These are phyloP conservation scores for Pseudococcus viburni DNA, from an alignment of 2,888 invertebrate species.

Conservation along the genomic window DNA sequence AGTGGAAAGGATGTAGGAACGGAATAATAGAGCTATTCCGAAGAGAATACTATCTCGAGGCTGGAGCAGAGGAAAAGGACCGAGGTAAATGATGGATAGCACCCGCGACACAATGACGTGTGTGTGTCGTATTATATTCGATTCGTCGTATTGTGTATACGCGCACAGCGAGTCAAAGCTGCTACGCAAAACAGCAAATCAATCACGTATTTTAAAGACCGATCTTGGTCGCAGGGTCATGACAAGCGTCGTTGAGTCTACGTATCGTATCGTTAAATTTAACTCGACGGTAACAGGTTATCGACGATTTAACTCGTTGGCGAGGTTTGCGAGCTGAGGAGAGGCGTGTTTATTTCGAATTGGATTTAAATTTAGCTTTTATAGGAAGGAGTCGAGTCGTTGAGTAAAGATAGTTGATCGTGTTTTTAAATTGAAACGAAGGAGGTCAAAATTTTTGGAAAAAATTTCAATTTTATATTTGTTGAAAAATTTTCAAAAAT, in stretches of 20 bases:
- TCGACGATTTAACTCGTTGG: not conserved
- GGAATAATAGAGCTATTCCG: slow-evolving; percentile 50
- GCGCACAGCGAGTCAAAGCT: not conserved
- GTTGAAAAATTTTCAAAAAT: too few species aligned
- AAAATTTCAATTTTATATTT: too few species aligned
- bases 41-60: not conserved
- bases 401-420: too few species aligned
- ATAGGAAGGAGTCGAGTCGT: too few species aligned
- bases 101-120: slow-evolving; percentile 47
- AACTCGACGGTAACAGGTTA: slow-evolving; percentile 20
- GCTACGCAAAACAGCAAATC: slow-evolving; percentile 46
- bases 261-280: slow-evolving; percentile 1
- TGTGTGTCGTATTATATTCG: not conserved
- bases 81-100: slow-evolving; percentile 31
- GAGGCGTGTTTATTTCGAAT: not conserved
- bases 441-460: too few species aligned
- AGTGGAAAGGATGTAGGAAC: slow-evolving; percentile 38
- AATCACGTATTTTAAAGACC: slow-evolving; percentile 26
- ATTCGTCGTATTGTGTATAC: not conserved
- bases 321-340: not conserved
- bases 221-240: slow-evolving; percentile 47
- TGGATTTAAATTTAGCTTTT: not conserved
- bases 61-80: not conserved
- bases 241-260: not conserved
- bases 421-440: too few species aligned